Evolutionary conservation across 2,797 vertebrate genomes (phyloP).

Genomic region (Eospalax fontanierii): DNA sequence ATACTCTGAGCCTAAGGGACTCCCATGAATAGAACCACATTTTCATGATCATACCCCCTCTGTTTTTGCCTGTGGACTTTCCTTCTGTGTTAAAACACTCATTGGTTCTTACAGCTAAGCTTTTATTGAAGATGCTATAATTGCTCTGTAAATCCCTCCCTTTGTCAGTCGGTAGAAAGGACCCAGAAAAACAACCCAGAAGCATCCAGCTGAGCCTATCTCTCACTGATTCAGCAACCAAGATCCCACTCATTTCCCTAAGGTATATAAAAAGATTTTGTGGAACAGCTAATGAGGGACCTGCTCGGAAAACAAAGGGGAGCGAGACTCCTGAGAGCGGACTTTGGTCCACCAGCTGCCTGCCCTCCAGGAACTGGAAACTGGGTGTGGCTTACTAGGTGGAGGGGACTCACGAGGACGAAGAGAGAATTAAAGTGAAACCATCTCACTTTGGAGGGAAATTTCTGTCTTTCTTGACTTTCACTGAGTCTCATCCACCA

Average conservation of each 20-base stretch:
- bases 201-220: neutral
- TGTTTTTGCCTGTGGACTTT: neutral
- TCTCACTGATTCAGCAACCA: neutral
- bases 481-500: neutral
- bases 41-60: slow-evolving; percentile 15
- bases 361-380: neutral
- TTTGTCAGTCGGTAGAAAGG: neutral
- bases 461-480: neutral
- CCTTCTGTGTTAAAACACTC: slow-evolving; percentile 47
- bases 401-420: neutral
- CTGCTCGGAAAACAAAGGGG: neutral
- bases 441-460: neutral
- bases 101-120: slow-evolving; percentile 25
- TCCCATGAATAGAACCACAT: slow-evolving; percentile 10
- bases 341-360: neutral
- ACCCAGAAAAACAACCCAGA: slow-evolving; percentile 6
- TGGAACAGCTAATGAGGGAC: neutral
- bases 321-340: neutral
- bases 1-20: slow-evolving; percentile 21
- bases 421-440: neutral
- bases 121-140: slow-evolving; percentile 37
- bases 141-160: neutral
- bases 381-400: neutral
- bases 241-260: neutral
- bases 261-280: neutral